Conservation (phyloP, 2,797 vertebrate species). For the Paguma larvata region DNA sequence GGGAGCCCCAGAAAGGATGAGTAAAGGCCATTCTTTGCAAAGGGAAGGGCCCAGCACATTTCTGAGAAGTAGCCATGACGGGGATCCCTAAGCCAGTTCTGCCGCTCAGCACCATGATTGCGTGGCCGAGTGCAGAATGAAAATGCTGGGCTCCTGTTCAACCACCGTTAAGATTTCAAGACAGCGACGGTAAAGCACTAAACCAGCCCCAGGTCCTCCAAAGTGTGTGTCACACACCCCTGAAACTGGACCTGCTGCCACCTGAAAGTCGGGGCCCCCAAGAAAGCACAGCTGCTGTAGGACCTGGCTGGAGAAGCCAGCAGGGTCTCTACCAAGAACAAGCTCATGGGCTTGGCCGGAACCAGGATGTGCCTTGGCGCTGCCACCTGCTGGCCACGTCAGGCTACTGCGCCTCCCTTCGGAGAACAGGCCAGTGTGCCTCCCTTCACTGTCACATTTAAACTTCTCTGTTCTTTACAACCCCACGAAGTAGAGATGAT, state of each 20-base stretch:
- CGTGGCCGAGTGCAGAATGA: neutral
- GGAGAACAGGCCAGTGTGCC: neutral
- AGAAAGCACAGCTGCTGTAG: neutral
- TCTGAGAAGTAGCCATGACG: neutral
- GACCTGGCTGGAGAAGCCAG: neutral
- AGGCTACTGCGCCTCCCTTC: neutral
- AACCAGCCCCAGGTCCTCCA: neutral
- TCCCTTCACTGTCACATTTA: neutral
- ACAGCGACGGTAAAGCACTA: neutral
- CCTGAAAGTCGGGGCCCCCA: neutral
- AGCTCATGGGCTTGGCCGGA: neutral
- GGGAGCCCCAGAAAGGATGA: neutral
- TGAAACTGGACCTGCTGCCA: neutral
- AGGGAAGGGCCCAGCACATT: neutral
- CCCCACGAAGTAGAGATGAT: neutral
- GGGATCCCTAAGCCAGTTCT: neutral
- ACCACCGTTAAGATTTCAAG: neutral
- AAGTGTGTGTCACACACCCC: neutral
- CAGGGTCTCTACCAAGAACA: fast-evolving
- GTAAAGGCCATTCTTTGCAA: neutral
- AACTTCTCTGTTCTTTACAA: neutral
- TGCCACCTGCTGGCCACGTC: conserved; percentile 58
- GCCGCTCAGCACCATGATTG: neutral
- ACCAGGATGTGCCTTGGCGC: neutral
- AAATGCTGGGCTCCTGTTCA: neutral